Evolutionary conservation across 2,888 invertebrate species (phyloP).

Genomic region (Neoscelio sp.): DNA sequence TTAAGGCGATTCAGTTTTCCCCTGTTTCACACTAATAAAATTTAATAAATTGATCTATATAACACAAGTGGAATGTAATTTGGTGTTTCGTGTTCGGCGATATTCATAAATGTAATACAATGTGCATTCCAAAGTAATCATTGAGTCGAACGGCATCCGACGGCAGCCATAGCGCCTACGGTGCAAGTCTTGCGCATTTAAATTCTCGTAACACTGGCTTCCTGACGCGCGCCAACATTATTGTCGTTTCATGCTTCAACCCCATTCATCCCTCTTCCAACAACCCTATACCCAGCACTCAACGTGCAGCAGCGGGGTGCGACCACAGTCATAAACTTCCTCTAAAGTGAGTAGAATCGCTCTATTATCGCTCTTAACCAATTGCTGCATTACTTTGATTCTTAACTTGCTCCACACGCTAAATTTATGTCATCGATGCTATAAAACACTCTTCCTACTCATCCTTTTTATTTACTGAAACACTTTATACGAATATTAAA

Average conservation of each 20-base stretch:
- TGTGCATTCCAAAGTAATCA: conserved; percentile 18
- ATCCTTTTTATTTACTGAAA: conserved; percentile 37
- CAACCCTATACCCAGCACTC: conserved; percentile 71
- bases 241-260: conserved; percentile 70
- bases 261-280: conserved; percentile 69
- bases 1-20: too few relatives aligned
- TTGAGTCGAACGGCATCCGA: conserved; percentile 71
- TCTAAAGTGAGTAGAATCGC: conserved; percentile 74
- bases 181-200: conserved; percentile 72
- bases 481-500: conserved; percentile 2
- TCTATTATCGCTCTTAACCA: conserved; percentile 75
- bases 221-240: conserved; percentile 69
- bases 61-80: background rate
- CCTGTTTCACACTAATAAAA: too few relatives aligned
- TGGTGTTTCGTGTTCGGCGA: background rate
- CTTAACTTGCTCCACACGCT: conserved; percentile 57
- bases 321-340: conserved; percentile 75
- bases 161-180: conserved; percentile 74
- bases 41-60: too few relatives aligned
- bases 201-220: conserved; percentile 70
- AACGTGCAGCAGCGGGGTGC: conserved; percentile 71
- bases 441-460: conserved; percentile 46
- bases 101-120: conserved; percentile 26
- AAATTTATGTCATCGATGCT: conserved; percentile 65
- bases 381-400: conserved; percentile 74